Percentiles rank a stretch among this genome's conserved stretches.
phyloP scores from a whole-genome alignment of 53 echinoderm and acorn worm genomes.

The Hippasteria phrygiana region DNA sequence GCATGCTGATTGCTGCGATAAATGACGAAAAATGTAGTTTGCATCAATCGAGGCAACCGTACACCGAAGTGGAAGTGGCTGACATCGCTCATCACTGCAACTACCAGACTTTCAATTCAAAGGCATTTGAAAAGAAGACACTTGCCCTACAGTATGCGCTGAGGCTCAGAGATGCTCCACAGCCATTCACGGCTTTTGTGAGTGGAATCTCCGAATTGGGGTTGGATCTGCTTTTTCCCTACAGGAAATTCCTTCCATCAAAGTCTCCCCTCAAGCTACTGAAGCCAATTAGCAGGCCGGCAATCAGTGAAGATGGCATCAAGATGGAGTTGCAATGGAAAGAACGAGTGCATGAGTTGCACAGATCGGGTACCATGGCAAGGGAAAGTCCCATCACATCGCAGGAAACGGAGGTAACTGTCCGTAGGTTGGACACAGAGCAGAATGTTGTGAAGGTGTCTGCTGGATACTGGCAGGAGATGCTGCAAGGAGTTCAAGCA shows the following conservation, averaged over 20 bases:
- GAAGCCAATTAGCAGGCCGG: slow-evolving; percentile 46
- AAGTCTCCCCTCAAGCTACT: slow-evolving; percentile 20
- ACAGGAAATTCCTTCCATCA: slow-evolving; percentile 20
- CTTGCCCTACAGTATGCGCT: slow-evolving; percentile 65
- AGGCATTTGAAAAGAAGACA: slow-evolving; percentile 71
- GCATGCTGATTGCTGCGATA: slow-evolving; percentile 76
- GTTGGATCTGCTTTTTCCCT: slow-evolving; percentile 73
- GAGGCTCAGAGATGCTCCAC: slow-evolving; percentile 69
- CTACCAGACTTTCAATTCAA: slow-evolving; percentile 38
- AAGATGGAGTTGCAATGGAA: slow-evolving; percentile 57
- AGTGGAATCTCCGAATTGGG: slow-evolving; percentile 61
- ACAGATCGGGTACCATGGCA: not conserved
- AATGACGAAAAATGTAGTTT: slow-evolving; percentile 32
- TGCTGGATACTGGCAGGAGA: slow-evolving; percentile 37
- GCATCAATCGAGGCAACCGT: slow-evolving; percentile 43
- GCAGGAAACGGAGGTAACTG: too few relatives aligned
- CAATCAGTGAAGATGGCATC: slow-evolving; percentile 36
- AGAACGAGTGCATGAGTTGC: slow-evolving; percentile 59
- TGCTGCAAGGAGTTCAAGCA: slow-evolving; percentile 8
- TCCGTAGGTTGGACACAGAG: slow-evolving; percentile 16
- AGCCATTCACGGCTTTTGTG: slow-evolving; percentile 53
- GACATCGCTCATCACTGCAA: slow-evolving; percentile 76
- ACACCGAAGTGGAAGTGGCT: slow-evolving; percentile 62
- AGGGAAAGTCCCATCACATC: not conserved
- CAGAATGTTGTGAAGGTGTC: slow-evolving; percentile 18